These are phyloP conservation scores for Tanytarsus gracilentus DNA, from an alignment of 2,888 invertebrate genomes.

Conservation along the genomic window DNA sequence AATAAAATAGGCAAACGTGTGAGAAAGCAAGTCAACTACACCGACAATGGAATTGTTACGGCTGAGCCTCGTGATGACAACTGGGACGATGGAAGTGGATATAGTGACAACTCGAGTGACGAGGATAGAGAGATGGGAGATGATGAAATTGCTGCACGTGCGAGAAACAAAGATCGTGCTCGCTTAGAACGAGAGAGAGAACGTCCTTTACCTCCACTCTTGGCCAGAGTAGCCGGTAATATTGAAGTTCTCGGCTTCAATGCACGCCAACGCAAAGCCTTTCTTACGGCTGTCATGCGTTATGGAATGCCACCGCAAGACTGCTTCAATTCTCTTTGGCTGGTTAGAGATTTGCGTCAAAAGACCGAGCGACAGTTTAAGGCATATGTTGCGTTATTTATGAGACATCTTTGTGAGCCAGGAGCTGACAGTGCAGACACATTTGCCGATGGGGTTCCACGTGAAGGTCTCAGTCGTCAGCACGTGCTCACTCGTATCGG, in stretches of 20 bases:
- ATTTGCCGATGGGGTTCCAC: conserved; percentile 95
- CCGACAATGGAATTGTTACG: conserved; percentile 81
- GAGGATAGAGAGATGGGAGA: conserved; percentile 84
- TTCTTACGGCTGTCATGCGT: conserved; percentile 98
- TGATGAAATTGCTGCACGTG: conserved; percentile 60
- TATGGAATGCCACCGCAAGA: conserved; percentile 99
- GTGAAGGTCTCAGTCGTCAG: conserved; percentile 93
- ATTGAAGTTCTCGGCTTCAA: conserved; percentile 99
- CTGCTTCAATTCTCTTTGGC: conserved; percentile 98
- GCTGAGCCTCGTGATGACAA: conserved; percentile 77
- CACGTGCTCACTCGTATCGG: conserved; percentile 97
- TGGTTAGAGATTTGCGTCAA: conserved; percentile 91
- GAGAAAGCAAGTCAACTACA: conserved; percentile 89
- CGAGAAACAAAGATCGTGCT: conserved; percentile 62
- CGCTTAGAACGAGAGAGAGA: conserved; percentile 75
- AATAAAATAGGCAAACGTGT: no score
- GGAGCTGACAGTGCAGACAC: conserved; percentile 96
- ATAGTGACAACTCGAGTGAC: conserved; percentile 88
- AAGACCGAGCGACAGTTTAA: conserved; percentile 98
- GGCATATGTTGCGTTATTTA: conserved; percentile 97
- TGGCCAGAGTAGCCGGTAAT: conserved; percentile 95
- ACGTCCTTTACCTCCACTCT: conserved; percentile 85
- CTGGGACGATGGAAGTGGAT: conserved; percentile 87
- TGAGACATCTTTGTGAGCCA: conserved; percentile 98
- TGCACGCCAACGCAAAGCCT: conserved; percentile 94